Evolutionary conservation across 2,888 invertebrate species (phyloP), one percentile per base, ranked within the genome.

Genomic region (Ophioninae sp.): DNA sequence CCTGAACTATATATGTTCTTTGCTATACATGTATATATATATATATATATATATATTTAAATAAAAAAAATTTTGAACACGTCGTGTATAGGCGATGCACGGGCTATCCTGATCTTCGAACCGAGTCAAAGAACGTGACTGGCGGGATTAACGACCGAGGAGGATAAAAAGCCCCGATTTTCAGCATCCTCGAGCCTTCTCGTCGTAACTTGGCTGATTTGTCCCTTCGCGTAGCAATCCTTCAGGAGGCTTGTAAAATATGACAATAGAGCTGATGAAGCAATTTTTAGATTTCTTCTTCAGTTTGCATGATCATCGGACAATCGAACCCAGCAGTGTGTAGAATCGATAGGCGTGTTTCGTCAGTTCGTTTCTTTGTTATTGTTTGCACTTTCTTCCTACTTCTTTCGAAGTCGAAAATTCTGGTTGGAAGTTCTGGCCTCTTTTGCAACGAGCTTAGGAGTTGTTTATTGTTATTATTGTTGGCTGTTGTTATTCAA

Each of bases 61-160:
- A 17, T 75, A 7, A 56, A 23, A 59, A 23, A 74, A 37, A n/a
- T 39, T 9, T 63, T 39, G n/a, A 78, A 51, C 44, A 61, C 51
- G 39, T 56, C 37, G 20, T 23, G 41, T 30, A 59, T n/a, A 20
- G 37, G 3, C 58, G 41, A 61, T 69, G 30, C n/a, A 23, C 58
- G n/a, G 44, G 20, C 67, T 68, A 65, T 82, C 81, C 44, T 71
- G 59, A 71, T 71, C 64, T 64, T 65, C 30, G n/a, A 37, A 23
- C 64, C 22, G 41, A 30, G 78, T 64, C 71, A 41, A 79, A 79
- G 56, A 78, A 37, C 63, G 37, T 51, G 41, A 77, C 22, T 61
- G 73, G 37, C 8, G n/a, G 61, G 64, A 79, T 79, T 64, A 79
- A 79, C 58, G 71, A 71, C 37, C 58, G 39, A 23, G 56, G 23